Conservation (phyloP, 2,797 vertebrate genomes). For the Gouania willdenowi region DNA sequence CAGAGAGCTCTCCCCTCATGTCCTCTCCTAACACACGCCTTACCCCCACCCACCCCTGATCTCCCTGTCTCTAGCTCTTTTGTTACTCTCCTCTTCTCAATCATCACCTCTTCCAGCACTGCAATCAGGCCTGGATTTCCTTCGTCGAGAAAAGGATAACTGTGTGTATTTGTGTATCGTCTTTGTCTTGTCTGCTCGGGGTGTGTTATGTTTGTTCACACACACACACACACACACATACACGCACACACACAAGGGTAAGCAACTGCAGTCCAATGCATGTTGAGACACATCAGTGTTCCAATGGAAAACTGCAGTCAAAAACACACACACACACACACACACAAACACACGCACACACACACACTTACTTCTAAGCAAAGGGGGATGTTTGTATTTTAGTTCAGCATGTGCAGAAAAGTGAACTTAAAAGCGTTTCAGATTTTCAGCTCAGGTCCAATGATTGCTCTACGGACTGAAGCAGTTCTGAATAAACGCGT, state of each 20-base stretch:
- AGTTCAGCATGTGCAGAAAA: no score
- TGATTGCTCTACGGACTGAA: no score
- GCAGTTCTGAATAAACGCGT: no score
- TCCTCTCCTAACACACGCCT: constrained; percentile 24
- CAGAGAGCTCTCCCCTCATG: constrained; percentile 30
- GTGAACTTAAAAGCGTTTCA: no score
- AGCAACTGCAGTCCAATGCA: constrained; percentile 74
- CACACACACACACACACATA: constrained; percentile 70
- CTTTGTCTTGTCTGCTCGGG: not conserved
- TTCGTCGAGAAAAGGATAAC: constrained; percentile 92
- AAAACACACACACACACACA: not conserved
- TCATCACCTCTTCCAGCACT: constrained; percentile 42
- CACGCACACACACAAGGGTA: constrained; percentile 29
- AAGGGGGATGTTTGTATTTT: no score
- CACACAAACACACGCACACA: no score
- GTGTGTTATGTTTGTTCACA: not conserved
- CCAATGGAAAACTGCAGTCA: constrained; percentile 33
- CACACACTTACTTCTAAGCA: no score
- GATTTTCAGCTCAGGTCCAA: no score
- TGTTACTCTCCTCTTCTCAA: no score
- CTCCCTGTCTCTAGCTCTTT: not conserved
- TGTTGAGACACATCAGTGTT: constrained; percentile 80
- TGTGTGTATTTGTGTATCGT: constrained; percentile 27
- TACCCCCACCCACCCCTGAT: not conserved
- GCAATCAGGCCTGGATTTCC: constrained; percentile 87